These are phyloP conservation scores for Ophiothrix spiculata DNA, from an alignment of 35 echinoderm and acorn worm genomes.

Conservation along the genomic window DNA sequence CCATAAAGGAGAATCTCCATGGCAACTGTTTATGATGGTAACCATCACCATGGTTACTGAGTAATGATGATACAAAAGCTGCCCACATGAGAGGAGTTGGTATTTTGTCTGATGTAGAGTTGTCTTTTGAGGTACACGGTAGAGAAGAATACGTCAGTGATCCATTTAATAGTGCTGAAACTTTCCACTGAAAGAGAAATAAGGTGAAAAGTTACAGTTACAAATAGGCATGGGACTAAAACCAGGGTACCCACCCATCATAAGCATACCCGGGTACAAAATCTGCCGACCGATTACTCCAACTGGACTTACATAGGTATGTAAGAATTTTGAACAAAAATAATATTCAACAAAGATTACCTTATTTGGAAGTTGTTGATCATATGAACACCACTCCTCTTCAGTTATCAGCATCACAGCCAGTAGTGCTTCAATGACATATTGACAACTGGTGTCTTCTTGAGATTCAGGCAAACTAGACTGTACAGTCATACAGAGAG, in stretches of 20 bases:
- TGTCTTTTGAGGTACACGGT: constrained; percentile 3
- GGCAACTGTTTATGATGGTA: constrained; percentile 20
- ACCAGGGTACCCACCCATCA: too few relatives aligned
- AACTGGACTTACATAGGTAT: too few relatives aligned
- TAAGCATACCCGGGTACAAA: too few relatives aligned
- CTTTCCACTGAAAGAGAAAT: constrained; percentile 48
- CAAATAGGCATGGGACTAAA: too few relatives aligned
- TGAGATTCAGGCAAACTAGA: background rate
- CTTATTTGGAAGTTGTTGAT: background rate
- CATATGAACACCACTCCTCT: constrained; percentile 32
- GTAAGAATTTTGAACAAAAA: too few relatives aligned
- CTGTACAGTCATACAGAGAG: background rate
- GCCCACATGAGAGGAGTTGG: constrained; percentile 32
- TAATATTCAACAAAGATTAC: too few relatives aligned
- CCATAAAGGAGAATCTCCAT: constrained; percentile 43
- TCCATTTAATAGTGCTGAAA: constrained; percentile 13
- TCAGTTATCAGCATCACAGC: constrained; percentile 4
- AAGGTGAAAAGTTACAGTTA: background rate
- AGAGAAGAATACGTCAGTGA: constrained; percentile 38
- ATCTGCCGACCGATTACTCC: too few relatives aligned
- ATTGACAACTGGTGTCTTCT: background rate
- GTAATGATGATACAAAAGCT: constrained; percentile 35
- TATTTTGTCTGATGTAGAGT: background rate
- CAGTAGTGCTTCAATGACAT: background rate
- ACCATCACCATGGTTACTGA: background rate